Conservation (phyloP, 2,797 vertebrate species). For the Cossypha niveicapilla region DNA sequence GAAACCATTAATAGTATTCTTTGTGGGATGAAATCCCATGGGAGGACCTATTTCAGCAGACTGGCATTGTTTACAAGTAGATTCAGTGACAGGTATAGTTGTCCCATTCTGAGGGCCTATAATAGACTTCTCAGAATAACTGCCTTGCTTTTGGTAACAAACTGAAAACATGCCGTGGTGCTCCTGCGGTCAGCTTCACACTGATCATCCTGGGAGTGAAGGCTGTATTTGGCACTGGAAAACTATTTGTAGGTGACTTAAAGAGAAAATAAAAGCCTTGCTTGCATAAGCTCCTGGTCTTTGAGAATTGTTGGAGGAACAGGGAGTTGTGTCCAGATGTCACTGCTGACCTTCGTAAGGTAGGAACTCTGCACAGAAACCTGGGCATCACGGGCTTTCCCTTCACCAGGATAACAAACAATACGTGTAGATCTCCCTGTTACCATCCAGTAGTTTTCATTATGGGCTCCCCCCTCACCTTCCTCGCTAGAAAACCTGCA, state of each 20-base stretch:
- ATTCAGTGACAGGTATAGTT: not conserved
- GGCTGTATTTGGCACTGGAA: not conserved
- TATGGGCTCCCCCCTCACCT: too few relatives aligned
- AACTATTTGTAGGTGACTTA: not conserved
- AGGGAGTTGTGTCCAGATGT: not conserved
- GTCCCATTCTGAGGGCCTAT: not conserved
- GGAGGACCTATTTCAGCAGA: constrained; percentile 52
- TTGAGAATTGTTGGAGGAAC: not conserved
- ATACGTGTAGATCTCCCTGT: fast-evolving
- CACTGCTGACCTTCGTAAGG: not conserved
- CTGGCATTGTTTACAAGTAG: constrained; percentile 72
- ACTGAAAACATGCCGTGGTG: not conserved
- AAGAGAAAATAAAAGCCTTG: not conserved
- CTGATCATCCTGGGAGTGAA: not conserved
- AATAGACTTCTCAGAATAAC: not conserved
- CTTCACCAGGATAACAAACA: fast-evolving
- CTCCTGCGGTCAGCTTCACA: not conserved
- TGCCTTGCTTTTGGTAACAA: not conserved
- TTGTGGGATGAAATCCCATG: constrained; percentile 52
- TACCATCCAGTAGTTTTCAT: not conserved
- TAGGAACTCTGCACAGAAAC: not conserved
- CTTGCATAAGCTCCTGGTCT: not conserved
- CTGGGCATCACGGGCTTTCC: fast-evolving
- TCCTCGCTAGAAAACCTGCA: not conserved
- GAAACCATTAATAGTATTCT: constrained; percentile 65